Percentiles rank a stretch among this genome's conserved stretches.
Conservation (phyloP, 2,797 vertebrate species). For the Hippoglossus hippoglossus region DNA sequence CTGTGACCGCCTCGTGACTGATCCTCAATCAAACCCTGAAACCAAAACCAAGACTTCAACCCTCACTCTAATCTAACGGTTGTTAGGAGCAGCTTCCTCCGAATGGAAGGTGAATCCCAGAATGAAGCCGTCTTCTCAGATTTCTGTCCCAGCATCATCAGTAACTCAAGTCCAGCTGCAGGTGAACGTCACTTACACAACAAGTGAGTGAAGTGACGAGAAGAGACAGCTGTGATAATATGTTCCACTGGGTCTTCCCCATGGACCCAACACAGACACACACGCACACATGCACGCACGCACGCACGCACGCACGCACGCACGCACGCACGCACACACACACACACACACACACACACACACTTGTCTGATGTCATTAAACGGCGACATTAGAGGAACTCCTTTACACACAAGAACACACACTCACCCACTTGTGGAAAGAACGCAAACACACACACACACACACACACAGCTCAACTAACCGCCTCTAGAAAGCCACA, state of each 20-base stretch:
- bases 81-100: not conserved
- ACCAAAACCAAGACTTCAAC: not conserved
- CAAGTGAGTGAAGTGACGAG: slow-evolving; percentile 24
- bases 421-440: slow-evolving; percentile 57
- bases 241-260: slow-evolving; percentile 47
- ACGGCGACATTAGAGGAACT: slow-evolving; percentile 4
- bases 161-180: not conserved
- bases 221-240: slow-evolving; percentile 53
- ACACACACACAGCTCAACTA: slow-evolving; percentile 24
- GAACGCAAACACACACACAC: slow-evolving; percentile 37
- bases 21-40: too few species aligned
- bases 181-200: not conserved
- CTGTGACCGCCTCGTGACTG: too few species aligned
- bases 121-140: too few species aligned
- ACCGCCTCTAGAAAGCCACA: slow-evolving; percentile 52
- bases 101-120: not conserved
- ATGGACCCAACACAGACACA: slow-evolving; percentile 17
- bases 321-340: not conserved
- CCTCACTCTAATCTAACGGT: not conserved
- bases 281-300: slow-evolving; percentile 3
- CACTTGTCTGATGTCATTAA: slow-evolving; percentile 34
- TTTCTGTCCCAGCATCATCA: not conserved
- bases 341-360: too few species aligned
- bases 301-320: not conserved
- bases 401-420: slow-evolving; percentile 17